phyloP scores from a whole-genome alignment of 2,888 invertebrate genomes.

The Mythimna vitellina region DNA sequence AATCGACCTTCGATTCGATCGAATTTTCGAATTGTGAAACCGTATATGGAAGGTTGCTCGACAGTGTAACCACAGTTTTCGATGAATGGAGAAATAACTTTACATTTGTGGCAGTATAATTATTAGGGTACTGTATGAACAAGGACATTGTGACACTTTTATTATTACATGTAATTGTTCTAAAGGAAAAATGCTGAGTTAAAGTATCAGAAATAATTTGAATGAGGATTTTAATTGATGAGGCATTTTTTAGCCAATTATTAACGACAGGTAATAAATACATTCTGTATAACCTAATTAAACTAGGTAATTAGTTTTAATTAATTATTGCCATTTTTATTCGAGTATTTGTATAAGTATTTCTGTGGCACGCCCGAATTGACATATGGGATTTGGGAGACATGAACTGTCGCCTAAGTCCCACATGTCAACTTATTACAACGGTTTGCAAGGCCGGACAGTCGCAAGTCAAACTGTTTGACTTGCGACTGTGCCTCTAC shows the following conservation, averaged over 20 bases:
- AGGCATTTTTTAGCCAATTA: too few relatives aligned
- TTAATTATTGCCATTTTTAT: not conserved
- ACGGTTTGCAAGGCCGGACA: too few relatives aligned
- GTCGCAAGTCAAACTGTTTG: not conserved
- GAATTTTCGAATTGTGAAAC: constrained; percentile 73
- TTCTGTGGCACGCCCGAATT: too few relatives aligned
- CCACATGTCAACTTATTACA: too few relatives aligned
- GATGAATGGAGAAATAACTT: constrained; percentile 47
- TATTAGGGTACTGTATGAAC: constrained; percentile 15
- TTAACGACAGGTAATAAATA: not conserved
- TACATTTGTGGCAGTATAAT: constrained; percentile 26
- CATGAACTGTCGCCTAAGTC: too few relatives aligned
- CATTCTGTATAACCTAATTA: not conserved
- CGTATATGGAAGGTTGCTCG: constrained; percentile 71
- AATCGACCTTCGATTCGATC: constrained; percentile 70
- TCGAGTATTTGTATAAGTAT: too few relatives aligned
- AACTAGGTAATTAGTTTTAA: not conserved
- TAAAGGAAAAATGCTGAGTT: not conserved
- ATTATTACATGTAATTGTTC: not conserved
- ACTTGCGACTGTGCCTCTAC: not conserved
- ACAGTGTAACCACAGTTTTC: constrained; percentile 38
- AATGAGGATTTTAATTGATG: not conserved
- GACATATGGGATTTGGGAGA: not conserved
- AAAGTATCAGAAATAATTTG: not conserved
- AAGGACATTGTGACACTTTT: constrained; percentile 20